phyloP scores from a whole-genome alignment of 2,888 invertebrate genomes.

The Trissolcus brochymenae region DNA sequence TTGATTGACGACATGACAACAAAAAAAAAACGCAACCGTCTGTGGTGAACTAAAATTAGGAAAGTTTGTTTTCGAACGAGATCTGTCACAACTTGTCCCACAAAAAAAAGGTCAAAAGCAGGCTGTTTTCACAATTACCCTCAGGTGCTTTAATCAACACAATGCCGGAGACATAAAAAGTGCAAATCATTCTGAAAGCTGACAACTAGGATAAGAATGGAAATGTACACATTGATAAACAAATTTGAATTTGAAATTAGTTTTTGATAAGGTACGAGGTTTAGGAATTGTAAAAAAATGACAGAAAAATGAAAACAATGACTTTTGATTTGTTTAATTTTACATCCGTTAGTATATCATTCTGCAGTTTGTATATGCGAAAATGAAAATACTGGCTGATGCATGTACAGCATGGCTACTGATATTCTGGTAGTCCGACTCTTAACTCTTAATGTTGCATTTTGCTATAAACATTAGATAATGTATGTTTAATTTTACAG shows the following conservation, averaged over 20 bases:
- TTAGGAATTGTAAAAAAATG: too few species aligned
- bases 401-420: neutral
- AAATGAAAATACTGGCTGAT: neutral
- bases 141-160: constrained; percentile 22
- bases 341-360: too few species aligned
- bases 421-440: constrained; percentile 29
- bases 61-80: neutral
- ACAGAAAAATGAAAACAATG: too few species aligned
- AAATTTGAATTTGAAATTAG: neutral
- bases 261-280: too few species aligned
- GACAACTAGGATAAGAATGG: too few species aligned
- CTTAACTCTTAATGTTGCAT: constrained; percentile 34
- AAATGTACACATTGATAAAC: constrained; percentile 4
- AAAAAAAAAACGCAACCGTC: too few species aligned
- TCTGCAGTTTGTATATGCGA: neutral
- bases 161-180: neutral
- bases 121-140: constrained; percentile 9
- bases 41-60: neutral
- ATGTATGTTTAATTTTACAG: constrained; percentile 32
- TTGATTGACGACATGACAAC: constrained; percentile 15
- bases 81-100: constrained; percentile 9
- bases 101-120: constrained; percentile 3
- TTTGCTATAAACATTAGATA: constrained; percentile 24
- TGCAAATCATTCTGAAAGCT: constrained; percentile 5
- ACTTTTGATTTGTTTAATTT: too few species aligned